Evolutionary conservation across 2,797 vertebrate genomes (phyloP).

Genomic region (Stomatorhinus walkeri): DNA sequence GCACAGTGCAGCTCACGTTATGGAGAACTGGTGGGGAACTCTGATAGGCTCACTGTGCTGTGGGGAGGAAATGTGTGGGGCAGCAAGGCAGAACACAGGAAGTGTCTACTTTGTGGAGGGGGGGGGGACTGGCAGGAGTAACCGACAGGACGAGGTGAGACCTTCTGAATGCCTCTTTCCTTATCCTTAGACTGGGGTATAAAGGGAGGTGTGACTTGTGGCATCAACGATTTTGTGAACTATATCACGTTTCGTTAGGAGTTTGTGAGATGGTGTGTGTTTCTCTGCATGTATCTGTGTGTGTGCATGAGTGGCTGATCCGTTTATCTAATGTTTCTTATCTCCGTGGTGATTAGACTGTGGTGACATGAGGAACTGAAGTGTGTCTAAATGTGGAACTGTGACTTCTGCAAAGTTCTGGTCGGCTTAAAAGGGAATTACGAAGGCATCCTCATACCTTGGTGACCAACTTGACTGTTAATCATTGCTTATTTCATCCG

Average conservation of each 20-base stretch:
- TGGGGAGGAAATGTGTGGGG: constrained; percentile 23
- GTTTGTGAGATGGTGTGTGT: background rate
- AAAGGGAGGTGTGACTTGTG: background rate
- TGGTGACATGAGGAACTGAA: constrained; percentile 23
- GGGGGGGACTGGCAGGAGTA: background rate
- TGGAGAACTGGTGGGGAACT: background rate
- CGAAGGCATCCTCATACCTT: background rate
- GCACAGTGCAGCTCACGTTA: background rate
- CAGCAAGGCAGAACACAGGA: constrained; percentile 15
- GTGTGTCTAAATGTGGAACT: constrained; percentile 21
- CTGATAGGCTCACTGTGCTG: background rate
- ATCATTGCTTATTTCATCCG: background rate
- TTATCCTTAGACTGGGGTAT: background rate
- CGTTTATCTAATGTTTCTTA: background rate
- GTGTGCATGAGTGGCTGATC: background rate
- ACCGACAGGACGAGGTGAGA: constrained; percentile 17
- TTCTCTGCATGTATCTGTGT: background rate
- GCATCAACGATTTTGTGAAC: background rate
- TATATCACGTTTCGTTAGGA: background rate
- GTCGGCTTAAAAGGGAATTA: background rate
- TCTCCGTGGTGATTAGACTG: background rate
- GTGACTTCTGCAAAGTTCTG: constrained; percentile 19
- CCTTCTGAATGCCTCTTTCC: background rate
- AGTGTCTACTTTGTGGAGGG: background rate
- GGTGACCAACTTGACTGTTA: background rate